phyloP scores from a whole-genome alignment of 2,797 vertebrate genomes.

The Danio kyathit region DNA sequence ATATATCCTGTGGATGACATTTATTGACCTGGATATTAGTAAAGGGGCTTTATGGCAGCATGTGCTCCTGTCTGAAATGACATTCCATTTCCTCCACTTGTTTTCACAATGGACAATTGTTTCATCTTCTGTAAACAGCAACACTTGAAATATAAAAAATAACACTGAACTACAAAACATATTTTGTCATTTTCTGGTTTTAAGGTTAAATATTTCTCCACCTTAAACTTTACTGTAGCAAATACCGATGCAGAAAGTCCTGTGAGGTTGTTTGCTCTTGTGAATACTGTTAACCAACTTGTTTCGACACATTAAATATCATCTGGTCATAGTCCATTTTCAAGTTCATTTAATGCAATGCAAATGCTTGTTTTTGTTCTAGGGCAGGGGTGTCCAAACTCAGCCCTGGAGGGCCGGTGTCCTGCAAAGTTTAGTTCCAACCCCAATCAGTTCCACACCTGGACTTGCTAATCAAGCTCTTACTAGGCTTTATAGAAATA shows the following conservation, averaged over 20 bases:
- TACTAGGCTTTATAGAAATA: too few species aligned
- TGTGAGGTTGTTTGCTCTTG: constrained; percentile 70
- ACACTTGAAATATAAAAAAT: constrained; percentile 33
- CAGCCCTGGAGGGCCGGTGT: too few species aligned
- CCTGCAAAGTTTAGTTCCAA: too few species aligned
- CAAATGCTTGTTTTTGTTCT: constrained; percentile 22
- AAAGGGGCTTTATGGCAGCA: constrained; percentile 46
- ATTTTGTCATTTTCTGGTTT: constrained; percentile 14
- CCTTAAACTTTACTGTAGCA: constrained; percentile 42
- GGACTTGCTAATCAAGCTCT: too few species aligned
- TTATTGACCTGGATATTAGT: constrained; percentile 48
- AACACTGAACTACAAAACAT: background rate
- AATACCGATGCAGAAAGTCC: constrained; percentile 68
- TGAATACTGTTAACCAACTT: constrained; percentile 74
- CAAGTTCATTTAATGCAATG: constrained; percentile 36
- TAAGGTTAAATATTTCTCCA: constrained; percentile 27
- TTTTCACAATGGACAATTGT: constrained; percentile 15
- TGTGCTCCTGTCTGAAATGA: constrained; percentile 49
- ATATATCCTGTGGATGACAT: constrained; percentile 40
- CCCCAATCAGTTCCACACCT: too few species aligned
- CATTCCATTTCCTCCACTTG: constrained; percentile 52
- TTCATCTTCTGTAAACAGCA: constrained; percentile 31
- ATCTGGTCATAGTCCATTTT: constrained; percentile 59
- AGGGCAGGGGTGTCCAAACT: too few species aligned
- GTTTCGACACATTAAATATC: constrained; percentile 78